A percentile compares a stretch with the other conserved stretches of the same genome.
Evolutionary conservation across 2,113 vertebrate genomes (phyloP).

Genomic region (Poicephalus gulielmi): DNA sequence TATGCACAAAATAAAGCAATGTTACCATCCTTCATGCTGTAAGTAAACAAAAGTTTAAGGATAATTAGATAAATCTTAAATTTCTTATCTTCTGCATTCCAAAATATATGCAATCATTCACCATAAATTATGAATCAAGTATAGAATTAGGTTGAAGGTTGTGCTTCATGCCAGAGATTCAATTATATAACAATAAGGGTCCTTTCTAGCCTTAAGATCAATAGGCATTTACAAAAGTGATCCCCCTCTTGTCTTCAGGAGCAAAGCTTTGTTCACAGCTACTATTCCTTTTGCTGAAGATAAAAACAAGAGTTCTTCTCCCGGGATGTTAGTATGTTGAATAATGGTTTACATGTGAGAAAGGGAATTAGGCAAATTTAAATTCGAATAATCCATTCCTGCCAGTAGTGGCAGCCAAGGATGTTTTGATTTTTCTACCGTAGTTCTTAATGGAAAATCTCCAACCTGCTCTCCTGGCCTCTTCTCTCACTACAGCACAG

Average conservation of each 20-base stretch:
- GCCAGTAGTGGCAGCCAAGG: background rate
- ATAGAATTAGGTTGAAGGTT: background rate
- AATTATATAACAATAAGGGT: background rate
- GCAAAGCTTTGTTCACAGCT: background rate
- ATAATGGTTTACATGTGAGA: background rate
- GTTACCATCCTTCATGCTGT: fast-evolving
- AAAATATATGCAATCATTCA: background rate
- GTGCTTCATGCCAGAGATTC: background rate
- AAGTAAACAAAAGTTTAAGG: background rate
- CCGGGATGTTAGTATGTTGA: background rate
- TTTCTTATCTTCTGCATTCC: background rate
- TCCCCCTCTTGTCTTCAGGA: background rate
- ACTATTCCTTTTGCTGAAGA: background rate
- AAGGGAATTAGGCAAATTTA: background rate
- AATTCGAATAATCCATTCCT: background rate
- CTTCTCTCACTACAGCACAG: background rate
- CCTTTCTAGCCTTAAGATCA: background rate
- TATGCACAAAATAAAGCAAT: background rate
- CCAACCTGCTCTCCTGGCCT: background rate
- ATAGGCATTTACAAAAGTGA: background rate
- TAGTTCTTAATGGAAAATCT: background rate
- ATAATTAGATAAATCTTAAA: background rate
- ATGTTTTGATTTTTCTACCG: background rate
- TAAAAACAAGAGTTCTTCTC: background rate
- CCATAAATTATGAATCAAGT: background rate